Evolutionary conservation across 2,113 vertebrate species (phyloP).

Genomic region (Brachyistius frenatus): DNA sequence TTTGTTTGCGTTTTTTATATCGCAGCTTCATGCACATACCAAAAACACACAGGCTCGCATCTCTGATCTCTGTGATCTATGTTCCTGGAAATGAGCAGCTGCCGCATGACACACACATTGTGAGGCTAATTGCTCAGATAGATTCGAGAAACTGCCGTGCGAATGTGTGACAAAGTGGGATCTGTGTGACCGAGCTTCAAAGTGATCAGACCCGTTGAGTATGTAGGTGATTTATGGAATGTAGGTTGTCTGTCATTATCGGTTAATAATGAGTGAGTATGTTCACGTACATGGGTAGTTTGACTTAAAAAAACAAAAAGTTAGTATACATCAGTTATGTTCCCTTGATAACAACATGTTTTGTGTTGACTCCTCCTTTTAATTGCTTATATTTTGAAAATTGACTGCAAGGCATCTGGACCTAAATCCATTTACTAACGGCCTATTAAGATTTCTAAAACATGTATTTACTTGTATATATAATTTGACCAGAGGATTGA

Average conservation of each 20-base stretch:
- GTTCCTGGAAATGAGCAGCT: constrained; percentile 1
- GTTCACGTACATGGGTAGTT: too few species aligned
- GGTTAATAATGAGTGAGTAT: too few species aligned
- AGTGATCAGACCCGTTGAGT: background rate
- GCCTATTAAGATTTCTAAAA: too few species aligned
- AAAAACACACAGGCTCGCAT: background rate
- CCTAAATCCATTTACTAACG: background rate
- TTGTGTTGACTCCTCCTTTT: background rate
- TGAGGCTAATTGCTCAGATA: constrained; percentile 41
- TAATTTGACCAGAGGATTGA: too few species aligned
- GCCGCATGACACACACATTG: constrained; percentile 10
- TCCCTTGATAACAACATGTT: background rate
- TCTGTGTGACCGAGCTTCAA: constrained; percentile 14
- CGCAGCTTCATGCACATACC: constrained; percentile 2
- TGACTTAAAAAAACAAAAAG: too few species aligned
- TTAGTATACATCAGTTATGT: too few species aligned
- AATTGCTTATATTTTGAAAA: background rate
- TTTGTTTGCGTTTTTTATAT: constrained; percentile 35
- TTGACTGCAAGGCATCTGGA: background rate
- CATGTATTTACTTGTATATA: too few species aligned
- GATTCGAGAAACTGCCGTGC: constrained; percentile 21
- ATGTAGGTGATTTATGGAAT: background rate
- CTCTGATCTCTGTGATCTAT: constrained; percentile 52
- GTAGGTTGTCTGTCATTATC: too few species aligned
- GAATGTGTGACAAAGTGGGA: constrained; percentile 9